Conservation (phyloP, 1,140 invertebrate species). For the Neodiprion fabricii region DNA sequence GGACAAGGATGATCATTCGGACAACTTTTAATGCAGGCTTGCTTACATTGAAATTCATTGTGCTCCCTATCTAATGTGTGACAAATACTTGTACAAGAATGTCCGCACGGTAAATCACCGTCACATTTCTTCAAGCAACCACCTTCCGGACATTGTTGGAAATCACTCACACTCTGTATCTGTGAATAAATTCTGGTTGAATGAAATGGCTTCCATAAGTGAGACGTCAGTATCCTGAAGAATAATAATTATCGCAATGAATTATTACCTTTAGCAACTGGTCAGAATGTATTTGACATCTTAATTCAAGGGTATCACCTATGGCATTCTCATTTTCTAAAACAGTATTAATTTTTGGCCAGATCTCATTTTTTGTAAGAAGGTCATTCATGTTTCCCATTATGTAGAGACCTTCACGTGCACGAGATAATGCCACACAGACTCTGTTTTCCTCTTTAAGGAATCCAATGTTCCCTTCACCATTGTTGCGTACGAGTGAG, state of each 20-base stretch:
- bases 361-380: constrained; percentile 57
- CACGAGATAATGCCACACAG: constrained; percentile 84
- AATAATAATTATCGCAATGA: constrained; percentile 2
- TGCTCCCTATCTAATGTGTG: constrained; percentile 62
- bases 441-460: constrained; percentile 77
- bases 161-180: constrained; percentile 51
- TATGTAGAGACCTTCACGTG: constrained; percentile 73
- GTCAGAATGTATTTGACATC: constrained; percentile 60
- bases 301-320: constrained; percentile 53
- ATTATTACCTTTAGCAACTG: constrained; percentile 42
- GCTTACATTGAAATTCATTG: constrained; percentile 48
- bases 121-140: constrained; percentile 59
- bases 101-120: constrained; percentile 59
- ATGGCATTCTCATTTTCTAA: constrained; percentile 55
- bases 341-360: constrained; percentile 61
- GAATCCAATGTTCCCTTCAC: constrained; percentile 77
- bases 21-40: constrained; percentile 52
- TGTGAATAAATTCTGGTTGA: background rate
- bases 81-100: constrained; percentile 63
- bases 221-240: background rate
- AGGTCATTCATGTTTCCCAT: constrained; percentile 74
- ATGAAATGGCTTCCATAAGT: background rate
- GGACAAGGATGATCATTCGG: background rate
- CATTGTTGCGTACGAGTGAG: constrained; percentile 81
- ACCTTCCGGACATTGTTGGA: constrained; percentile 60